Base-by-base conservation (phyloP, 2,113 vertebrate genomes). In the Cacatua alba region DNA sequence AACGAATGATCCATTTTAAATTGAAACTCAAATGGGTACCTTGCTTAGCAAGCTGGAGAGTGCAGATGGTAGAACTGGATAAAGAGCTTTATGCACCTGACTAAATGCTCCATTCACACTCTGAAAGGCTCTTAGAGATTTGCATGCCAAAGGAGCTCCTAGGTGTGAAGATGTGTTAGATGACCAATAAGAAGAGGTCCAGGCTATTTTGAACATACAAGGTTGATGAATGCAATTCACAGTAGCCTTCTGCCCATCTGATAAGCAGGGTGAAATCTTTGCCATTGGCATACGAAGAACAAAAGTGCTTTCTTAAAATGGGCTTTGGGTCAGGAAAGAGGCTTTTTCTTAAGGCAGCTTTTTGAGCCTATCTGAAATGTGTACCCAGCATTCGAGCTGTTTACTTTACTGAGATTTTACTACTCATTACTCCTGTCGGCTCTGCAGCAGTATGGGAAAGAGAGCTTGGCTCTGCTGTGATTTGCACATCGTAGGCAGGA, bases 341-440 rank as follows among this genome's bases (percentile, higher is more conserved):
- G 21, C 31, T 65, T 85, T 41, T 84, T 44, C 55, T 41, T 9
- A 69, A 85, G 53, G 24, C 25, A 51, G 52, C 20, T 83, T 88
- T 92, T 78, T 43, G 90, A 78, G 74, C 33, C 2, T 57, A n/a
- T 68, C 77, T 91, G 91, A 89, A 62, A 49, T 80, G 44, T 84
- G 81, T 94, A 79, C 92, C 80, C 90, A 93, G 85, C 64, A 70
- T 51, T 70, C 15, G 95, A 28, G 44, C 71, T 95, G 83, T 95
- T 96, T 97, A 68, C 92, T 95, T 95, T 82, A 33, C 75, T 64
- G 86, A 91, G 90, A 78, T 96, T 97, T 97, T 96, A 97, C 94
- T 96, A 81, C 94, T 96, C 89, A 85, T 90, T 92, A 65, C 95
- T 96, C 60, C 85, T 90, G 82, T 97, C 91, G 96, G 96, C 91